A percentile compares a stretch with the other conserved stretches of the same genome.
phyloP scores from a whole-genome alignment of 2,797 vertebrate species.

The Rhynchonycteris naso region DNA sequence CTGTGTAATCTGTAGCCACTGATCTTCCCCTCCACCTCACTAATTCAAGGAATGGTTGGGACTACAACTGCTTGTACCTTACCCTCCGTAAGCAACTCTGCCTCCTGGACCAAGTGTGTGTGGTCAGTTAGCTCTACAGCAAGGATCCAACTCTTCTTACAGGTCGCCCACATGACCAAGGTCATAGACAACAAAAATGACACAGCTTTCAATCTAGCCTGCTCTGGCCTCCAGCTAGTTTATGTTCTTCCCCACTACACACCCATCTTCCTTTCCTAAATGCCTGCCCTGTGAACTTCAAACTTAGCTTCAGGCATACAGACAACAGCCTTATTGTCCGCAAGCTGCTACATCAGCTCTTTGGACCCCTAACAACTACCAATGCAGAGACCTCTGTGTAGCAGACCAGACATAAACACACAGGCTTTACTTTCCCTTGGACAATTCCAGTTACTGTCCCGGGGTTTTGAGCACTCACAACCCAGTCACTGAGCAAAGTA shows the following conservation, averaged over 20 bases:
- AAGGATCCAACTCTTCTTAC: not conserved
- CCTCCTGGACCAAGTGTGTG: not conserved
- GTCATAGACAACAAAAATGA: not conserved
- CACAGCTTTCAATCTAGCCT: not conserved
- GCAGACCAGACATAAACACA: not conserved
- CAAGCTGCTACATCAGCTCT: not conserved
- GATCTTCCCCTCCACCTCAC: not conserved
- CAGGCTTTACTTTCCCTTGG: not conserved
- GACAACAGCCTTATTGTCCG: not conserved
- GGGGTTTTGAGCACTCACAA: not conserved
- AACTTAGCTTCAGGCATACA: not conserved
- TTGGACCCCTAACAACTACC: not conserved
- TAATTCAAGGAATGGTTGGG: not conserved
- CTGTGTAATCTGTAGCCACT: not conserved
- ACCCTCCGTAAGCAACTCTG: not conserved
- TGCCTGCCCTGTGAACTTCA: not conserved
- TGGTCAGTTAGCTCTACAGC: not conserved
- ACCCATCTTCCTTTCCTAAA: not conserved
- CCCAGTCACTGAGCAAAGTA: not conserved
- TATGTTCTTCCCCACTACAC: not conserved
- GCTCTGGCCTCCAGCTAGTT: not conserved
- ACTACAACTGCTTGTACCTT: not conserved
- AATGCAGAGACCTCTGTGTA: not conserved
- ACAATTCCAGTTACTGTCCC: not conserved
- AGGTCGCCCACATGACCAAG: not conserved